Base-by-base conservation (phyloP, 2,888 invertebrate species). In the Nomada ferruginata region DNA sequence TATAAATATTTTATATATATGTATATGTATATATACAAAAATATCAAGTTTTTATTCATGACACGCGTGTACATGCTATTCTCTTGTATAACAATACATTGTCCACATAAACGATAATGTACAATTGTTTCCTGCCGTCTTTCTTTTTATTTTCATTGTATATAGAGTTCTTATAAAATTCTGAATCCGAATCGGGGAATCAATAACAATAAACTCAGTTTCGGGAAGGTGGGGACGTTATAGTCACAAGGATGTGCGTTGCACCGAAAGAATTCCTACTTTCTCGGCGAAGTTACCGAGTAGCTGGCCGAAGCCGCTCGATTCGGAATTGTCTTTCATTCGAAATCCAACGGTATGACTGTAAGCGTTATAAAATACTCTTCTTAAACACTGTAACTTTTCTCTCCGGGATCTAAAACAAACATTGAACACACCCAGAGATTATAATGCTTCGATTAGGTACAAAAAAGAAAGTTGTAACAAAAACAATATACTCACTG, bases 361-460 rank as follows among this genome's bases (percentile, higher is more conserved):
- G 89, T 96, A 96, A 64, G 94, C 94, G 85, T 94, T 94, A 89
- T 95, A 95, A 91, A 96, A 96, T 77, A 95, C 92, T 87, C 94
- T 93, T 82, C 96, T 93, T n/a, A 96, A 94, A 73, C 94, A 93
- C 66, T 94, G 94, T 80, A 96, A 92, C 77, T 94, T 94, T 79
- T 95, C 95, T 86, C 94, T 94, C 74, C 95, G 94, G 77, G 94
- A 92, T 87, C 93, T 94, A 85, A 75, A 85, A 89, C n/a, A 71
- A n/a, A 57, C 3, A 15, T 53, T 42, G 29, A 75, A 71, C 13
- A 2, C 47, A 44, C 10, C 11, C 13, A 13, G 20, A 18, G 44
- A 36, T 26, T 29, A 26, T 29, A 36, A 77, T 26, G 15, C 42
- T 61, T 55, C 15, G 53, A 47, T 11, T 10, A 11, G 13, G 20